Evolutionary conservation across 2,113 vertebrate species (phyloP).

Genomic region (Canis aureus): DNA sequence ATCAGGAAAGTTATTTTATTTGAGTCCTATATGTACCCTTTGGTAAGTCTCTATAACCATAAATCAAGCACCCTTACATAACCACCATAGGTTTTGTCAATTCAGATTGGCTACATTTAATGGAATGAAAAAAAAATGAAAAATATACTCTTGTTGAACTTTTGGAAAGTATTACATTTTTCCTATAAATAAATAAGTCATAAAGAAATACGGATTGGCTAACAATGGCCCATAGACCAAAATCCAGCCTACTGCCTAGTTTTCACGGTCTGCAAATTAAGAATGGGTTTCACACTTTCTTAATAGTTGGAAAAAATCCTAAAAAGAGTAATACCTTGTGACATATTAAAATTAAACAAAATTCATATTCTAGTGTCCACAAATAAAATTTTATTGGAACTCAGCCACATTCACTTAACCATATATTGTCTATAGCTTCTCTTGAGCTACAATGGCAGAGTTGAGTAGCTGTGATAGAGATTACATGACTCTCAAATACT

Average conservation of each 20-base stretch:
- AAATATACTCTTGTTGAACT: neutral
- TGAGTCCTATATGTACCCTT: neutral
- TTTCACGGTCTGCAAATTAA: slow-evolving; percentile 9
- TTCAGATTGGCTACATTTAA: slow-evolving; percentile 1
- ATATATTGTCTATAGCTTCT: neutral
- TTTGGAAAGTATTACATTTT: neutral
- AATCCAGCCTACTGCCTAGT: neutral
- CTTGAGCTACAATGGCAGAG: neutral
- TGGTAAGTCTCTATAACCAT: slow-evolving; percentile 17
- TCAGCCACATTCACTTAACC: neutral
- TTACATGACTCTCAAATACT: neutral
- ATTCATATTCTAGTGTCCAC: neutral
- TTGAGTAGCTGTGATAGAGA: neutral
- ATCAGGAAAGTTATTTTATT: slow-evolving; percentile 18
- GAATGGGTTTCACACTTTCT: neutral
- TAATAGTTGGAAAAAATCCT: neutral
- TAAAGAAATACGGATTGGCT: neutral
- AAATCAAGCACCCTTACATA: neutral
- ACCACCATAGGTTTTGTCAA: neutral
- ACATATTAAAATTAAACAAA: neutral
- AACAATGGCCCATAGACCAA: neutral
- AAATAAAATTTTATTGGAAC: slow-evolving; percentile 16
- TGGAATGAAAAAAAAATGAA: neutral
- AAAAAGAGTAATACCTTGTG: neutral
- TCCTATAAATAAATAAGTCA: neutral